Percentiles rank a stretch among this genome's conserved stretches.
These are phyloP conservation scores for Heliangelus exortis DNA, from an alignment of 2,797 vertebrate genomes.

Conservation along the genomic window DNA sequence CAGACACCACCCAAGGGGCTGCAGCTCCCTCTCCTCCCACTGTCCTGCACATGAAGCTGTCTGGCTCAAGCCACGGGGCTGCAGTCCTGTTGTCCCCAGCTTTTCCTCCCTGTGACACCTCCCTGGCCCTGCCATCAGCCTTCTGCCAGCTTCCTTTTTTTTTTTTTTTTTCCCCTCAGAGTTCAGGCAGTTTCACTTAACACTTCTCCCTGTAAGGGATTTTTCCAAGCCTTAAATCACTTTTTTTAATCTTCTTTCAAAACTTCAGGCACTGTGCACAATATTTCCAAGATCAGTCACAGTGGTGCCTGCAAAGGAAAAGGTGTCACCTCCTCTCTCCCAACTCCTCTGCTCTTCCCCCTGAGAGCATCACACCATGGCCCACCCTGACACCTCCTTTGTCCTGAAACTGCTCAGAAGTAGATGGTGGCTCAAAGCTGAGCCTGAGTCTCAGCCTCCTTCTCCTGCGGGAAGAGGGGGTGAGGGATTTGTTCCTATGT, in stretches of 20 bases:
- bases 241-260: not conserved
- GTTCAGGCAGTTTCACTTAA: not conserved
- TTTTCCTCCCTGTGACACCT: not conserved
- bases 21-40: not conserved
- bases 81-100: too few species aligned
- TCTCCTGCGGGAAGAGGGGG: rapidly evolving
- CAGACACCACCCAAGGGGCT: not conserved
- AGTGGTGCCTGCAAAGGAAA: not conserved
- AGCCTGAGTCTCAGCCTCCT: not conserved
- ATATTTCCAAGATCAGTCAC: not conserved
- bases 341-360: not conserved
- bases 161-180: not conserved
- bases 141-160: not conserved
- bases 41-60: not conserved
- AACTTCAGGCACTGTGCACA: not conserved
- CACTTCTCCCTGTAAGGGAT: not conserved
- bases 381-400: not conserved
- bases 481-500: not conserved
- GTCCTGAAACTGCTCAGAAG: not conserved
- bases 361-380: not conserved
- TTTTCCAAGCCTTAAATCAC: not conserved
- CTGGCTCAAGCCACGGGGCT: not conserved
- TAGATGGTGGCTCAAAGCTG: rapidly evolving
- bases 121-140: not conserved
- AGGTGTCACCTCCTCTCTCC: not conserved